Evolutionary conservation across 1,140 invertebrate genomes (phyloP).

Genomic region (Pomacea maculata): DNA sequence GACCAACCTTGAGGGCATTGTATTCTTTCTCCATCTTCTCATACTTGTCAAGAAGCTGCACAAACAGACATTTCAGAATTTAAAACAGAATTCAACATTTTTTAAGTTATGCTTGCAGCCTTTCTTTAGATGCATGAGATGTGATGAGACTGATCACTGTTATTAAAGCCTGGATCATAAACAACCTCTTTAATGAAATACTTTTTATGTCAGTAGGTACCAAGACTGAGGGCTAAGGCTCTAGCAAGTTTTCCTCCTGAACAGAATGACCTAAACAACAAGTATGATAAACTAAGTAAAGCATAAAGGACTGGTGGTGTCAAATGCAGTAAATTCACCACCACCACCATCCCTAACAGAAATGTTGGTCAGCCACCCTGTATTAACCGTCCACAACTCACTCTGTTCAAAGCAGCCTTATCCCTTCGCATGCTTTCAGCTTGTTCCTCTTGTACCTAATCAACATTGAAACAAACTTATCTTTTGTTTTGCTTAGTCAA

Average conservation of each 20-base stretch:
- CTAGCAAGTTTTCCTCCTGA: not conserved
- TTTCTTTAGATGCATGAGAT: too few species aligned
- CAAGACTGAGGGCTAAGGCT: too few species aligned
- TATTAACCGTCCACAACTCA: slow-evolving; percentile 9
- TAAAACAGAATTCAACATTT: not conserved
- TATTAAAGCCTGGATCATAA: too few species aligned
- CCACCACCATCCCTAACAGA: not conserved
- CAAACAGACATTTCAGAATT: slow-evolving; percentile 3
- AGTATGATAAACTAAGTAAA: not conserved
- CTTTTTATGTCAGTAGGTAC: too few species aligned
- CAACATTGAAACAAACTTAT: slow-evolving; percentile 1
- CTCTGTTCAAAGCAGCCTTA: slow-evolving; percentile 35
- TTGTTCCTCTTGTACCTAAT: slow-evolving; percentile 37
- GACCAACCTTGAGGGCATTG: slow-evolving; percentile 32
- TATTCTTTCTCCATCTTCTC: slow-evolving; percentile 37
- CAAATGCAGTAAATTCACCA: not conserved
- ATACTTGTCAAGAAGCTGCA: slow-evolving; percentile 39
- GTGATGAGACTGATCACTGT: too few species aligned
- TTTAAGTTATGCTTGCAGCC: too few species aligned
- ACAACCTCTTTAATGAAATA: too few species aligned
- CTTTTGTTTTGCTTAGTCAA: not conserved
- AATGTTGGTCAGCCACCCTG: too few species aligned
- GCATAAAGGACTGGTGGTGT: not conserved
- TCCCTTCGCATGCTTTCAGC: slow-evolving; percentile 28
- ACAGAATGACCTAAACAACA: not conserved